Evolutionary conservation across 2,888 invertebrate species (phyloP).

Genomic region (Thymelicus sylvestris): DNA sequence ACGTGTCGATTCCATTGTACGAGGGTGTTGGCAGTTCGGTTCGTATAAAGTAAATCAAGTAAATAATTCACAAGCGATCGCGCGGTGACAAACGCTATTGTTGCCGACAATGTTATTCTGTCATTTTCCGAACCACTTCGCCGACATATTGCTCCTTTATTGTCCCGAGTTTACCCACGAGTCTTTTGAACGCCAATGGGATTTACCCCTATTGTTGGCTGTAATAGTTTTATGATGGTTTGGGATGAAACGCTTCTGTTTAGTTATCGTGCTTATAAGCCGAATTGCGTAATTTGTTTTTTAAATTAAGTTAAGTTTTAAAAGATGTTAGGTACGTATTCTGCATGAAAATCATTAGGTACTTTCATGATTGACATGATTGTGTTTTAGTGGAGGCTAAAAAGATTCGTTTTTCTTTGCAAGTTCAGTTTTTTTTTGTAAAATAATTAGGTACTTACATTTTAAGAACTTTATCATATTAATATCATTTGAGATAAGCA

Average conservation of each 20-base stretch:
- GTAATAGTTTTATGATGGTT: constrained; percentile 27
- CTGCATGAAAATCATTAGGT: too few species aligned
- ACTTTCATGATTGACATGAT: too few species aligned
- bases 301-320: too few species aligned
- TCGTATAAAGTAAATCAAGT: neutral
- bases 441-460: too few species aligned
- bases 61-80: constrained; percentile 45
- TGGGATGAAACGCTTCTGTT: constrained; percentile 5
- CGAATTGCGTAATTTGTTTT: neutral
- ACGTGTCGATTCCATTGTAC: neutral
- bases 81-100: constrained; percentile 59
- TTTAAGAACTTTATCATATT: too few species aligned
- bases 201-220: constrained; percentile 14
- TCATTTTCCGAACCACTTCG: constrained; percentile 74
- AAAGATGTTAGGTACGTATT: too few species aligned
- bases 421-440: too few species aligned
- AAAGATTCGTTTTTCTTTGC: too few species aligned
- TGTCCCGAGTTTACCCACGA: constrained; percentile 48
- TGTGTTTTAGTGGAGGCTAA: too few species aligned
- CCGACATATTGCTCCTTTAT: constrained; percentile 63
- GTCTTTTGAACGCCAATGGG: constrained; percentile 14
- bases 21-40: neutral
- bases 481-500: neutral
- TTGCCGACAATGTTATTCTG: constrained; percentile 61
- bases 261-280: neutral